Evolutionary conservation across 1,140 invertebrate genomes (phyloP), one percentile per base, ranked within the genome.

Genomic region (Caenorhabditis inopinata): DNA sequence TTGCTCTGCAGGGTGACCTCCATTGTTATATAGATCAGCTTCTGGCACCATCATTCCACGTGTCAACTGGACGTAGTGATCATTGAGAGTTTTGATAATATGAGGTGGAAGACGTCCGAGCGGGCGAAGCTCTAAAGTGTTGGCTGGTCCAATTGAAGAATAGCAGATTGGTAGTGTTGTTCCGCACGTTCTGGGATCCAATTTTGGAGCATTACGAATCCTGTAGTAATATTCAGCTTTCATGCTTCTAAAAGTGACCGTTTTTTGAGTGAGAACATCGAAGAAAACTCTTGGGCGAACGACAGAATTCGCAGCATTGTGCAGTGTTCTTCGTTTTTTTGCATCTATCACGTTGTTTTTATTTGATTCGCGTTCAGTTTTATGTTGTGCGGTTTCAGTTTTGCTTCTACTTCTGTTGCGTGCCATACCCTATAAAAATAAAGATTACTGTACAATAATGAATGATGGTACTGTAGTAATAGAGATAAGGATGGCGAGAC

Each of bases 21-120:
- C 58, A 68, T 68, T 35, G n/a, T 68, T 68, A 42, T 68, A 68
- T 3, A 68, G 58, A 68, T 68, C 58, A 4, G 32, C 58, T 21
- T 35, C 58, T 21, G 58, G 58, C 6, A 68, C 32, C 32, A 38
- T 68, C 16, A 21, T 21, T 21, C 58, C 58, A 16, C n/a, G 11
- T 7, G 58, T 68, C 16, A 68, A 21, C n/a, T 35, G 32, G 2
- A 68, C 58, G n/a, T 68, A 68, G n/a, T 68, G 58, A n/a, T 68
- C 58, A 68, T 68, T 68, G 2, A 68, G 32, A 7, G 25, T 21
- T 12, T 4, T 42, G 11, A 68, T 29, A 7, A 68, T 68, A n/a
- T 68, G 58, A n/a, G 32, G 58, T 3, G 58, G 58, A 38, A 68
- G 58, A 38, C 32, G 58, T 18, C 25, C 25, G 32, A 68, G 32